Evolutionary conservation across 2,888 invertebrate species (phyloP).

Genomic region (Erebia epiphron): DNA sequence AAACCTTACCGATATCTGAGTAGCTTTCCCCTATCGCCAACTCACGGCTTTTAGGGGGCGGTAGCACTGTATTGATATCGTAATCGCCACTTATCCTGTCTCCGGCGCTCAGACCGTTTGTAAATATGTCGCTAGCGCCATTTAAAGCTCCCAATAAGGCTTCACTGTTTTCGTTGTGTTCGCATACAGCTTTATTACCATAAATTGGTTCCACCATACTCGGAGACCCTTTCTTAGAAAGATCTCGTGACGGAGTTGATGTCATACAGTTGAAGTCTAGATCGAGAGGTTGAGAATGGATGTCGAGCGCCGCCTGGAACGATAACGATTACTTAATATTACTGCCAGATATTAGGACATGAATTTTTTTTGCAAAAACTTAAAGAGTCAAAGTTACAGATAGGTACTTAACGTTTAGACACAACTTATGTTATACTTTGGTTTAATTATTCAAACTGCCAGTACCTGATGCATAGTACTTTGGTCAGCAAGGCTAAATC

Average conservation of each 20-base stretch:
- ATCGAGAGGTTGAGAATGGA: slow-evolving; percentile 75
- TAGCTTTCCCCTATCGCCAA: slow-evolving; percentile 81
- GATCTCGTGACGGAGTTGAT: slow-evolving; percentile 75
- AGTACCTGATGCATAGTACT: slow-evolving; percentile 75
- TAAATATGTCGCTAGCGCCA: slow-evolving; percentile 72
- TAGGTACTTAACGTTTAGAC: no score
- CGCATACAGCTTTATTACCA: slow-evolving; percentile 75
- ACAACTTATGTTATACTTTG: no score
- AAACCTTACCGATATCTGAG: slow-evolving; percentile 75
- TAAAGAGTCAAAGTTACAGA: no score
- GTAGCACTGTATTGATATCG: slow-evolving; percentile 75
- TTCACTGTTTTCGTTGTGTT: slow-evolving; percentile 71
- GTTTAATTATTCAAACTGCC: not conserved
- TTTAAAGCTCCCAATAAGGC: slow-evolving; percentile 67
- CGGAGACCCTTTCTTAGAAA: slow-evolving; percentile 72
- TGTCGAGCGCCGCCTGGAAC: slow-evolving; percentile 68
- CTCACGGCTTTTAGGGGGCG: slow-evolving; percentile 77
- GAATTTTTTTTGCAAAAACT: no score
- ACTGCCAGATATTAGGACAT: not conserved
- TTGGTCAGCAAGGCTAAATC: slow-evolving; percentile 84
- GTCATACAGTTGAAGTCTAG: slow-evolving; percentile 78
- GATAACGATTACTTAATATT: slow-evolving; percentile 2
- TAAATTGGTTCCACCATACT: slow-evolving; percentile 73
- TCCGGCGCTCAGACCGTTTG: slow-evolving; percentile 64
- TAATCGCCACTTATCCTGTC: slow-evolving; percentile 78